Evolutionary conservation across 2,797 vertebrate genomes (phyloP).

Genomic region (Periophthalmus magnuspinnatus): DNA sequence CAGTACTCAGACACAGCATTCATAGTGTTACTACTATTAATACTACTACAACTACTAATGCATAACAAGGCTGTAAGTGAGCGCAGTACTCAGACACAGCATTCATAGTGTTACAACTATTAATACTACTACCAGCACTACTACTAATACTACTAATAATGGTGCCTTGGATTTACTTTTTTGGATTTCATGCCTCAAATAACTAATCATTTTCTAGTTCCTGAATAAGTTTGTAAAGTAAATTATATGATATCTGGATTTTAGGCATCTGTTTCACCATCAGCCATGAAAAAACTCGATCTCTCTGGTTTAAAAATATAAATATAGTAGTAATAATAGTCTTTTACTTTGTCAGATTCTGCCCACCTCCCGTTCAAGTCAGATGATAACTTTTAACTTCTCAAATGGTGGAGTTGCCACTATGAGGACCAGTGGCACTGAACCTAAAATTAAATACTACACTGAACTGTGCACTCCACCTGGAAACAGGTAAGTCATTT

Average conservation of each 20-base stretch:
- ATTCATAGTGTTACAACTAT: no score
- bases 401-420: slow-evolving; percentile 94
- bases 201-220: no score
- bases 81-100: background rate
- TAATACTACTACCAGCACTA: no score
- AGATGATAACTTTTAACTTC: slow-evolving; percentile 98
- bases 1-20: background rate
- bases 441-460: slow-evolving; percentile 98
- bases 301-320: background rate
- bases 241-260: background rate
- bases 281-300: background rate
- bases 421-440: slow-evolving; percentile 95
- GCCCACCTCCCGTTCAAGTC: slow-evolving; percentile 91
- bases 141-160: no score
- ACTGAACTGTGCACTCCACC: slow-evolving; percentile 92
- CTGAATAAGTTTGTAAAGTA: no score
- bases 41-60: no score
- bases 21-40: no score
- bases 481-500: slow-evolving; percentile 86
- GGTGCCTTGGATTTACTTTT: no score
- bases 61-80: slow-evolving; percentile 83
- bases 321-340: background rate
- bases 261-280: background rate
- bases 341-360: slow-evolving; percentile 79
- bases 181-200: no score